These are phyloP conservation scores for Lithophane socia DNA, from an alignment of 2,888 invertebrate genomes.

Conservation along the genomic window DNA sequence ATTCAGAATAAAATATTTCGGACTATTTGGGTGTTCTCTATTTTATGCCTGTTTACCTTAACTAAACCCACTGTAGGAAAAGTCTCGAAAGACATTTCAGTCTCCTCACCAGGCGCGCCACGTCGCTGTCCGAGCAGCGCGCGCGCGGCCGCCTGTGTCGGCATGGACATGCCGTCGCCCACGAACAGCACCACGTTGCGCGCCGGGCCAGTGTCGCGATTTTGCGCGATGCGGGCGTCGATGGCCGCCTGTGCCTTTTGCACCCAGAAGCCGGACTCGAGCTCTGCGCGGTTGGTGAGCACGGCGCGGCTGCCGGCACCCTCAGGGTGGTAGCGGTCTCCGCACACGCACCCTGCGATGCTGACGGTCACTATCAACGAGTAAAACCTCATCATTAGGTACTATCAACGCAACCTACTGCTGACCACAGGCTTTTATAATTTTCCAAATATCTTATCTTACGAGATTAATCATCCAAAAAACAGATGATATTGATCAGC, in stretches of 20 bases:
- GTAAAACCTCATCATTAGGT: no score
- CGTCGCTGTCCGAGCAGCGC: constrained; percentile 91
- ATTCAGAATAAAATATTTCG: no score
- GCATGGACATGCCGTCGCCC: constrained; percentile 94
- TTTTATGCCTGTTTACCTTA: no score
- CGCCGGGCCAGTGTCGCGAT: constrained; percentile 51
- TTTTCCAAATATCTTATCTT: background rate
- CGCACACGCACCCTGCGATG: constrained; percentile 3
- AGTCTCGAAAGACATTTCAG: background rate
- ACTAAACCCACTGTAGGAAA: background rate
- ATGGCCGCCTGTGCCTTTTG: constrained; percentile 82
- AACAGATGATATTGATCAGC: background rate
- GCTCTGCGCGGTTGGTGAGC: constrained; percentile 49
- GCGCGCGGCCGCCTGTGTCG: constrained; percentile 92
- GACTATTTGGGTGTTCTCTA: no score
- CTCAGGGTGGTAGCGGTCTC: constrained; percentile 53
- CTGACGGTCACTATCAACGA: background rate
- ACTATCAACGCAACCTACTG: background rate
- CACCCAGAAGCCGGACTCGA: constrained; percentile 81
- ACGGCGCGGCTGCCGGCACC: background rate
- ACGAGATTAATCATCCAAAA: background rate
- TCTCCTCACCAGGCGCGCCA: constrained; percentile 35
- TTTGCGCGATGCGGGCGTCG: constrained; percentile 72
- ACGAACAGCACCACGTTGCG: constrained; percentile 92
- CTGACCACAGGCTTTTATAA: background rate